These are phyloP conservation scores for Motacilla tschutschensis DNA, from an alignment of 2,113 vertebrate species.

Conservation along the genomic window DNA sequence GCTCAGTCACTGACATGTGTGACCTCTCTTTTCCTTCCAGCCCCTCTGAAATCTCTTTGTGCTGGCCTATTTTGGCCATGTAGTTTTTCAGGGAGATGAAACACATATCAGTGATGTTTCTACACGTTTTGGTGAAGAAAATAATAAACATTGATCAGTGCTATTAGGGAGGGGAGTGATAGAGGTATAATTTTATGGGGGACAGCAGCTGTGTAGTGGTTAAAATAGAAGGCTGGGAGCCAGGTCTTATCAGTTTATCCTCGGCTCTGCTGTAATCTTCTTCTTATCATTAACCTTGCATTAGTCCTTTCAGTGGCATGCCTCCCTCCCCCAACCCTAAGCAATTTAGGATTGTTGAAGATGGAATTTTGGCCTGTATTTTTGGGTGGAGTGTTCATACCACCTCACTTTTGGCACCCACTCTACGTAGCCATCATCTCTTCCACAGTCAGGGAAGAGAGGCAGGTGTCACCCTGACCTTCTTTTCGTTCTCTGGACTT, in stretches of 20 bases:
- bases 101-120: not conserved
- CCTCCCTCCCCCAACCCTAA: not conserved
- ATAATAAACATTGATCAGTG: not conserved
- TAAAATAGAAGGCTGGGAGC: conserved; percentile 26
- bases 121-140: not conserved
- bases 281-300: conserved; percentile 45
- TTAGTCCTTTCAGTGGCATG: conserved; percentile 19
- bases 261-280: not conserved
- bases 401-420: not conserved
- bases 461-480: not conserved
- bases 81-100: not conserved
- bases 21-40: not conserved
- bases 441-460: not conserved
- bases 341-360: conserved; percentile 17
- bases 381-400: conserved; percentile 9
- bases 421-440: not conserved
- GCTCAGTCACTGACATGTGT: not conserved
- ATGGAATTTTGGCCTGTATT: conserved; percentile 26
- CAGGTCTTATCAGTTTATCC: conserved; percentile 46
- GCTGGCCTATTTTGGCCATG: not conserved
- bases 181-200: not conserved
- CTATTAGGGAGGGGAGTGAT: not conserved
- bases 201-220: conserved; percentile 16
- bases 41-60: not conserved
- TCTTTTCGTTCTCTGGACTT: not conserved